phyloP scores from a whole-genome alignment of 2,888 invertebrate species.

The Hanleya hanleyi region DNA sequence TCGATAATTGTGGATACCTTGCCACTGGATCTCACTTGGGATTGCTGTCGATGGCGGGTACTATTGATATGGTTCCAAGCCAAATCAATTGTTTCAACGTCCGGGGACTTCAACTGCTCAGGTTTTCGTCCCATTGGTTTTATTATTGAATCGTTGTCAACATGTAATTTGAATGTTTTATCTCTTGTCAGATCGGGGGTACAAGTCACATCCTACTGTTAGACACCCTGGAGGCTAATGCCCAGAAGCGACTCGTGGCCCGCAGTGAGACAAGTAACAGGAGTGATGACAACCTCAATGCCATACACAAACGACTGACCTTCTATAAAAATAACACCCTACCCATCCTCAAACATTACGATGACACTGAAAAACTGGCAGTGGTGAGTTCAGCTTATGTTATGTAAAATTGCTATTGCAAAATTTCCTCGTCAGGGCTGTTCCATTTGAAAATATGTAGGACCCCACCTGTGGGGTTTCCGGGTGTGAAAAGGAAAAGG shows the following conservation, averaged over 20 bases:
- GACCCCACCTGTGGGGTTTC: too few relatives aligned
- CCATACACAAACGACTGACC: constrained; percentile 55
- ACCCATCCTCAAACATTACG: constrained; percentile 64
- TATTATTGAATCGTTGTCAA: too few relatives aligned
- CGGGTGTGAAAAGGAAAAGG: neutral
- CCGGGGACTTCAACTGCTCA: too few relatives aligned
- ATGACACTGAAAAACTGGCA: constrained; percentile 61
- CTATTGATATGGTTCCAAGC: too few relatives aligned
- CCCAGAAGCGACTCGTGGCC: constrained; percentile 55
- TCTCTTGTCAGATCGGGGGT: constrained; percentile 62
- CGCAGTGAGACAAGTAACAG: constrained; percentile 52
- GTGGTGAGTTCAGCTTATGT: constrained; percentile 54
- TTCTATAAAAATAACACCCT: constrained; percentile 67
- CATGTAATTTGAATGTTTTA: neutral
- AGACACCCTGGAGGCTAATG: constrained; percentile 67
- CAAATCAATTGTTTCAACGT: too few relatives aligned
- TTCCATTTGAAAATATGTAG: too few relatives aligned
- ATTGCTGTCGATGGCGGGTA: too few relatives aligned
- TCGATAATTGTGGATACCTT: too few relatives aligned
- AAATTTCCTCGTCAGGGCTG: too few relatives aligned
- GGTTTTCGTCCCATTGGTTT: too few relatives aligned
- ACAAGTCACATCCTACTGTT: constrained; percentile 61
- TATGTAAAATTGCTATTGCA: neutral
- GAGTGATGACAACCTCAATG: constrained; percentile 60
- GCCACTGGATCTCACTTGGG: too few relatives aligned